Conservation (phyloP, 2,888 invertebrate species). For the Pristionchus entomophagus region DNA sequence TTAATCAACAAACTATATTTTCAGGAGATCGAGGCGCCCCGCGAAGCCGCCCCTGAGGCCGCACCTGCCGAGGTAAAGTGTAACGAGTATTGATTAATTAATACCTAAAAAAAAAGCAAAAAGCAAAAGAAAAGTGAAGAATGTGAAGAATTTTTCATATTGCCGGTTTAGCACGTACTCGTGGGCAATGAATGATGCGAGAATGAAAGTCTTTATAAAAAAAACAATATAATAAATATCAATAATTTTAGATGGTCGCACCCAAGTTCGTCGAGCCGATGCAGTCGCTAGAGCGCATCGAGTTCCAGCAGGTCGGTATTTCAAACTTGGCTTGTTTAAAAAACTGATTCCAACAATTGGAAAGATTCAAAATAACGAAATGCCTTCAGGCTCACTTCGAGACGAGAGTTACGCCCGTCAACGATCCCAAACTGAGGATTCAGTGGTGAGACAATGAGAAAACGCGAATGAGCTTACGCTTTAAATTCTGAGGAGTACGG, state of each 20-base stretch:
- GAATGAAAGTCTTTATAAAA: background rate
- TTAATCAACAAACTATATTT: no score
- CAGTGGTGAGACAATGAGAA: constrained; percentile 86
- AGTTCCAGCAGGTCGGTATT: constrained; percentile 80
- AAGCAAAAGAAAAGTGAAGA: no score
- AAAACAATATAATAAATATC: background rate
- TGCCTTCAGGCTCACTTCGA: constrained; percentile 89
- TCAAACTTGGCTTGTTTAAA: no score
- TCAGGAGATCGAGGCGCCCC: constrained; percentile 75
- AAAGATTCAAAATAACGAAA: no score
- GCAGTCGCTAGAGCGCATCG: constrained; percentile 71
- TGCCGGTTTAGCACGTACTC: no score
- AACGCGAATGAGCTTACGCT: no score
- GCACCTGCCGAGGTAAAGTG: constrained; percentile 52
- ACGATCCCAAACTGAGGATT: constrained; percentile 86
- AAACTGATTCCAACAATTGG: no score
- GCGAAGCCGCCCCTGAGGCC: constrained; percentile 59
- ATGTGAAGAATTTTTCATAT: no score
- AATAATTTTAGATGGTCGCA: constrained; percentile 59
- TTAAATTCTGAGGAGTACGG: no score
- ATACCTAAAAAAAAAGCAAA: no score
- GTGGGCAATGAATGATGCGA: background rate
- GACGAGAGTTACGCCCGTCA: constrained; percentile 91
- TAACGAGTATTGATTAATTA: no score
- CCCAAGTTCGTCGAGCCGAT: constrained; percentile 73